A percentile compares a stretch with the other conserved stretches of the same genome.
phyloP scores from a whole-genome alignment of 1,140 invertebrate species.

The Diuraphis noxia region DNA sequence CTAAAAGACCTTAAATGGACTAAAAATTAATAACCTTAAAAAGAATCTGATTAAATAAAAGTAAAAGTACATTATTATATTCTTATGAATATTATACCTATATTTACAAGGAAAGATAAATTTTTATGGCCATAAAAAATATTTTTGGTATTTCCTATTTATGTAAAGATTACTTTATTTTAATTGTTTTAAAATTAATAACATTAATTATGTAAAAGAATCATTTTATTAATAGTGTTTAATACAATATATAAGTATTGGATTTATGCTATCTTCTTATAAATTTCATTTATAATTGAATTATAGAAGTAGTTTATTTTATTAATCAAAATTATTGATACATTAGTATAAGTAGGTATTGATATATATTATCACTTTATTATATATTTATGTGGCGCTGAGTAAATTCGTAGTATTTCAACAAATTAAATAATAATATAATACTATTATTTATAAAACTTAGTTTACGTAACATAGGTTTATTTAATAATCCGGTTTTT shows the following conservation, averaged over 20 bases:
- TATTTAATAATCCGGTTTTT: constrained; percentile 31
- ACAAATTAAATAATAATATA: neutral
- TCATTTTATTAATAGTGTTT: too few species aligned
- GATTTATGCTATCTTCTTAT: neutral
- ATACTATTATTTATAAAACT: neutral
- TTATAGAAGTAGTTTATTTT: neutral
- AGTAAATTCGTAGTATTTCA: neutral
- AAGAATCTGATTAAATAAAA: constrained; percentile 1
- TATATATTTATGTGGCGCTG: too few species aligned
- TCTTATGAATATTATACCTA: neutral
- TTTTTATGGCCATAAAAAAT: neutral
- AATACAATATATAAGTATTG: too few species aligned
- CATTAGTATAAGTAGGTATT: neutral
- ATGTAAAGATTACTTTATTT: neutral
- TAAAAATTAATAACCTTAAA: constrained; percentile 19
- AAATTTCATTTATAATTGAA: neutral
- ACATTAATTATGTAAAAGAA: too few species aligned
- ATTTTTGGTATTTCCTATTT: neutral
- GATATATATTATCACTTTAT: neutral
- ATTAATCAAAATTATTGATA: neutral
- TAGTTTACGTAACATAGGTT: neutral
- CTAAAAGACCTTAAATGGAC: neutral
- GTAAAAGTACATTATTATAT: constrained; percentile 4
- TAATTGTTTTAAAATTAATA: neutral
- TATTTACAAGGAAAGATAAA: neutral